Evolutionary conservation across 2,797 vertebrate species (phyloP).

Genomic region (Spheniscus humboldti): DNA sequence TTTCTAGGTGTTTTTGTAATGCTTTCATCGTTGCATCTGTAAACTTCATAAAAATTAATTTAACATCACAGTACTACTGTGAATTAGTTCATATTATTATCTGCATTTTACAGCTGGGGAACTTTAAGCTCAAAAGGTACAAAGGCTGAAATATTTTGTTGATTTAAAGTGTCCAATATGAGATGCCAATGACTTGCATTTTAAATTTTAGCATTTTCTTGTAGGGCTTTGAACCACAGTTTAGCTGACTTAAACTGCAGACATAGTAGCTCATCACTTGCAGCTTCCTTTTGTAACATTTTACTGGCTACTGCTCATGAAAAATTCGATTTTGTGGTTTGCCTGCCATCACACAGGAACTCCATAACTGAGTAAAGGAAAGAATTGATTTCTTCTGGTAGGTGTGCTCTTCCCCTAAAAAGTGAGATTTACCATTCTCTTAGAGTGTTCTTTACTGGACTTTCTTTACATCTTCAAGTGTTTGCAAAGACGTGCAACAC

Average conservation of each 20-base stretch:
- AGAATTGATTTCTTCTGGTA: background rate
- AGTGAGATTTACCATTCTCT: background rate
- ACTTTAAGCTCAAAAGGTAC: background rate
- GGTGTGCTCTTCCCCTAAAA: background rate
- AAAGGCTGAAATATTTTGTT: background rate
- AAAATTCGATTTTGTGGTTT: background rate
- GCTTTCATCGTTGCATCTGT: background rate
- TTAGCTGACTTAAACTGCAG: background rate
- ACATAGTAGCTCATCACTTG: background rate
- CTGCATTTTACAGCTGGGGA: background rate
- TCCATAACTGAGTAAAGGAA: background rate
- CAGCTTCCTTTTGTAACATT: background rate
- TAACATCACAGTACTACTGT: background rate
- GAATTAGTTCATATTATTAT: background rate
- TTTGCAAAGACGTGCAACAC: background rate
- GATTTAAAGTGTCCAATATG: background rate
- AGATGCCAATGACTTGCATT: background rate
- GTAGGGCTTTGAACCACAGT: background rate
- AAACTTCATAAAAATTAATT: background rate
- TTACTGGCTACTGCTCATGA: background rate
- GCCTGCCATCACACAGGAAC: background rate
- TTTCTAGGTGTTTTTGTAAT: background rate
- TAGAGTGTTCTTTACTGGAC: background rate
- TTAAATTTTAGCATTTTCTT: background rate
- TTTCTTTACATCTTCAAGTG: background rate